Base-by-base conservation (phyloP, 2,888 invertebrate genomes). In the Drosophila mimetica region DNA sequence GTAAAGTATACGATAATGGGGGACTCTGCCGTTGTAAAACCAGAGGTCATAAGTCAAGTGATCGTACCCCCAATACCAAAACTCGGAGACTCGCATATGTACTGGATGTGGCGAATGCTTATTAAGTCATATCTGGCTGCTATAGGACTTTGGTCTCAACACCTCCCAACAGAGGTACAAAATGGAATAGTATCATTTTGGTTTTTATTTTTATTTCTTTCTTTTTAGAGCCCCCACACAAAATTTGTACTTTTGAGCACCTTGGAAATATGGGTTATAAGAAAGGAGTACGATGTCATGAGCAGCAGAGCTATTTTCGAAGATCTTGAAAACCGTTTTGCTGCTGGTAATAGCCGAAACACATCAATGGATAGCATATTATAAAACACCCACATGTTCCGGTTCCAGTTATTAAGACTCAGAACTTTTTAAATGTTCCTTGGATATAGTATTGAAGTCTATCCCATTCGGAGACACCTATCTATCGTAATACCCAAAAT, bases 91-190 rank as follows among this genome's bases (percentile, higher is more conserved):
- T 8, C 52, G 4, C 64, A 71, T n/a, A 41, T 41, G 28, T 72
- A 47, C 32, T 70, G 69, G 69, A 28, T 22, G 7, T 70, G 69
- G 69, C 63, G 36, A 18, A 53, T 70, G 47, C 25, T 70, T 4
- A 4, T 70, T 0, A 63, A 52, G 7, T 36, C 36, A 1, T 70
- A 70, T 18, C 32, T 70, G 5, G 25, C 53, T 5, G 69, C 69
- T 0, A 4, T 71, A 4, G 72, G 52, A 4, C 52, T 70, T 7
- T 70, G 69, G 69, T 2, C 13, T 0, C 28, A 22, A 14, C 20
- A 64, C 1, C 39, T 5, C 3, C 69, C 69, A 1, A 52, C n/a
- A 6, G 64, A 53, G 64, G 69, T 69, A n/a, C n/a, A n/a, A 63
- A 63, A 8, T 0, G 4, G 16, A 5, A 20, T 9, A 13, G 1